Base-by-base conservation (phyloP, 2,797 vertebrate genomes). In the Todus mexicanus region DNA sequence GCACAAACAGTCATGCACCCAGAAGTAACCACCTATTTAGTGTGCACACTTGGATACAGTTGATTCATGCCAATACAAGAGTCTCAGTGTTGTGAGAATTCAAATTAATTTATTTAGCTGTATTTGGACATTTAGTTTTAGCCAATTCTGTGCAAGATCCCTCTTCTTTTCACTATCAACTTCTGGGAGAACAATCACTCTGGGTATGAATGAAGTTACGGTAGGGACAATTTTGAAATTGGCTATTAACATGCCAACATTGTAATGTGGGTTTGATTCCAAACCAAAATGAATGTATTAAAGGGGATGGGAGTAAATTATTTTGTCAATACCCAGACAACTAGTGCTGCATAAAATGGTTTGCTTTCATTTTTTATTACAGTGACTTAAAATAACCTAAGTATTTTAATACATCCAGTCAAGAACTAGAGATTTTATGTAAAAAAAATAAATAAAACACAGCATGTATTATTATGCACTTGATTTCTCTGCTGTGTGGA, bases 401-500 rank as follows among this genome's bases (percentile, higher is more conserved):
- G 79, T 96, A 95, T 98, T 96, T 96, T 97, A 97, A 97, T 97
- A 96, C 95, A 89, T 95, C 94, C 96, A 95, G 92, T 97, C 95
- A 92, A 97, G 91, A 97, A 94, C 86, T 68, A 97, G 96, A 97
- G 96, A 95, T 96, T 97, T 98, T 97, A 97, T 98, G 96, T 95
- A 94, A 96, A 95, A 96, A 87, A 79, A 80, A 50, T 15, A 56
- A 97, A 87, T 56, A 97, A 96, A 95, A 95, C 97, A 98, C 97
- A 98, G 97, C 97, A 97, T 98, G 97, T 98, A 97, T 97, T 97
- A 96, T 96, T 98, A 98, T 98, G 98, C 98, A 98, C 98, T 98
- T 98, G 97, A 97, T 98, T 98, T 98, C 98, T 98, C 98, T 98
- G 98, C 98, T 98, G 98, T 98, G 98, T 98, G 97, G 98, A 98